Evolutionary conservation across 2,113 vertebrate species (phyloP).

Genomic region (Tragulus kanchil): DNA sequence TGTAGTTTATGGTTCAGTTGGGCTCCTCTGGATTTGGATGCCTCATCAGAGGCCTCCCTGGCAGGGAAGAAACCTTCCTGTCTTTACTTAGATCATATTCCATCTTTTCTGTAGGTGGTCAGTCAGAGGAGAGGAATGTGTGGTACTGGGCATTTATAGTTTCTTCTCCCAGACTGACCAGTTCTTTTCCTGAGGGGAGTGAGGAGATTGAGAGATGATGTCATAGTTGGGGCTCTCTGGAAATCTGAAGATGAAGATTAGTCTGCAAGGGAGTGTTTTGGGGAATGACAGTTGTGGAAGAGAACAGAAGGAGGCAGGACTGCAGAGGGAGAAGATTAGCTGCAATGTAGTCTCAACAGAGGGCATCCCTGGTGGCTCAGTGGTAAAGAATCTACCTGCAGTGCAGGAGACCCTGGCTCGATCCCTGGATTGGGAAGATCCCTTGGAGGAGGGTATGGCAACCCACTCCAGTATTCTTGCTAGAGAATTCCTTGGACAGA

Average conservation of each 20-base stretch:
- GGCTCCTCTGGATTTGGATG: not conserved
- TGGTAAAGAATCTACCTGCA: no score
- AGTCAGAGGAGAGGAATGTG: not conserved
- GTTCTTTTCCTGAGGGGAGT: not conserved
- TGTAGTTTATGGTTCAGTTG: not conserved
- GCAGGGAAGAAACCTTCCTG: not conserved
- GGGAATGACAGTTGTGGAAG: not conserved
- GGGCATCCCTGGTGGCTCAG: no score
- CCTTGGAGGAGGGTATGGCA: no score
- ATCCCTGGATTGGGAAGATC: no score
- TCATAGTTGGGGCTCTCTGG: not conserved
- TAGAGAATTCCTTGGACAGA: no score
- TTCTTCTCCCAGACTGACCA: not conserved
- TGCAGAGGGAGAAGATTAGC: not conserved
- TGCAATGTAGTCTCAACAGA: not conserved
- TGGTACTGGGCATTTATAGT: not conserved
- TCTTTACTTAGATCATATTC: not conserved
- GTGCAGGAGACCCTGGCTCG: no score
- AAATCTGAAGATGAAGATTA: not conserved
- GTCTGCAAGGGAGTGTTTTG: not conserved
- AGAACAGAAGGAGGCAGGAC: not conserved
- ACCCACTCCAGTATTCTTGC: no score
- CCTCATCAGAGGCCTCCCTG: not conserved
- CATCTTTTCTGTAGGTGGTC: not conserved
- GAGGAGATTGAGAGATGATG: not conserved